Base-by-base conservation (phyloP, 2,113 vertebrate species). In the Pollachius pollachius region DNA sequence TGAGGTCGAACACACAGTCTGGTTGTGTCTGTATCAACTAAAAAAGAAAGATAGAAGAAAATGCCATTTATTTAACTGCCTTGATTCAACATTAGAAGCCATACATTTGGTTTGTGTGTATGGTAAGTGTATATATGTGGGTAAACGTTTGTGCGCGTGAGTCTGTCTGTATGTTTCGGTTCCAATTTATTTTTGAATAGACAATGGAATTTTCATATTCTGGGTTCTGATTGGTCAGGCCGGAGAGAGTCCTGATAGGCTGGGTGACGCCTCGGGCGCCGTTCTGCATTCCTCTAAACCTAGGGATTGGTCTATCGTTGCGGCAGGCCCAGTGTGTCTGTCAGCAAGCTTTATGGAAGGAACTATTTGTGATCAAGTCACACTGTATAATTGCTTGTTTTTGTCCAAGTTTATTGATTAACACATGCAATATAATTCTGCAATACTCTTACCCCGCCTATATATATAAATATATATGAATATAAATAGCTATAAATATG, bases 71-170 rank as follows among this genome's bases (percentile, higher is more conserved):
- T 93, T 92, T 92, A 92, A 92, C 90, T 93, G 92, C 92, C 92
- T 93, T 93, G 90, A 92, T 92, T 92, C 89, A 84, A 83, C 88
- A 82, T 92, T 92, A 92, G 92, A 93, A 93, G 92, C 92, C 92
- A 93, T 93, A 93, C 90, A 88, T 86, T 89, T 89, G 87, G 87
- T 93, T 90, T 73, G 83, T 85, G 82, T 48, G 67, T 71, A 63
- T 67, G 69, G 79, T 84, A 30, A 70, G 52, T 41, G 52, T 73
- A 19, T 27, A 83, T 84, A 81, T 89, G 85, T 69, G 82, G 71
- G 81, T 86, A 71, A 68, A 84, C 76, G 68, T 79, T 84, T 81
- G 85, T 64, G 54, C 66, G 82, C 23, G 75, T 71, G 79, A 79
- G 82, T 73, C 84, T 75, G 68, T 85, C 62, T 71, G 71, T 82